Conservation (phyloP, 2,888 invertebrate species). For the Calameuta filiformis region DNA sequence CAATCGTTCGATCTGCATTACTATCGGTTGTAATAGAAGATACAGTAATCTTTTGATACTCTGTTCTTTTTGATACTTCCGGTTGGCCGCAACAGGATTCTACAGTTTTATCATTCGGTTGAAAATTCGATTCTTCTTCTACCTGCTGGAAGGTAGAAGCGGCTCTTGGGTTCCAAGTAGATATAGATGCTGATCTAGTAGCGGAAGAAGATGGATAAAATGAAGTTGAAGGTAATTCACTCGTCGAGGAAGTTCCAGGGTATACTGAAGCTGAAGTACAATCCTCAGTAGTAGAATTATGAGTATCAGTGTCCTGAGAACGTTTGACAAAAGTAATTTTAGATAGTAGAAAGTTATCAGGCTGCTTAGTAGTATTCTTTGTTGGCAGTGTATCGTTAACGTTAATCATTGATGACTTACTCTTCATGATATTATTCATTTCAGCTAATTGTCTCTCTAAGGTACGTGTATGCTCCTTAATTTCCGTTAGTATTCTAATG, state of each 20-base stretch:
- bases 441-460: constrained; percentile 34
- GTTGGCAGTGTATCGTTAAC: neutral
- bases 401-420: neutral
- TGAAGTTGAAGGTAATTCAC: neutral
- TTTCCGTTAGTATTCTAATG: constrained; percentile 34
- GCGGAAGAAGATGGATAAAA: neutral
- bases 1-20: neutral
- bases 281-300: neutral
- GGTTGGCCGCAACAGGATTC: neutral
- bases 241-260: neutral
- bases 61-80: neutral
- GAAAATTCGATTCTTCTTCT: neutral
- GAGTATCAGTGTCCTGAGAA: neutral
- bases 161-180: neutral
- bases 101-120: neutral
- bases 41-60: neutral
- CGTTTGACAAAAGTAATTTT: neutral
- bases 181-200: neutral
- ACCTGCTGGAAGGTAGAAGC: neutral
- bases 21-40: neutral
- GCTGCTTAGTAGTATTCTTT: neutral
- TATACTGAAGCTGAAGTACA: neutral
- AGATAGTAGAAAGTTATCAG: neutral
- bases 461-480: constrained; percentile 34
- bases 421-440: constrained; percentile 32